phyloP scores from a whole-genome alignment of 2,113 vertebrate species.

The Ondatra zibethicus region DNA sequence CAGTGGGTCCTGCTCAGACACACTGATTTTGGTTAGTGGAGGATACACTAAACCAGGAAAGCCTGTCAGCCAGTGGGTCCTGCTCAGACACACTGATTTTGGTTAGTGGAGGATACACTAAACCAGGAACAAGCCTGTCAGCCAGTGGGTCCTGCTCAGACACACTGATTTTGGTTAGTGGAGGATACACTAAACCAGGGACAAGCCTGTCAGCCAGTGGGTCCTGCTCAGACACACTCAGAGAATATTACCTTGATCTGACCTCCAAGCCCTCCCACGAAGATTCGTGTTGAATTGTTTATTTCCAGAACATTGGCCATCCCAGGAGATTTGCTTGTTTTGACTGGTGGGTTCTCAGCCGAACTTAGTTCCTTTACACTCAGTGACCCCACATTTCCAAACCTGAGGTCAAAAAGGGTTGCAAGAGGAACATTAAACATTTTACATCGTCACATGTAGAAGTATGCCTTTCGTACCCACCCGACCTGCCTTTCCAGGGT shows the following conservation, averaged over 20 bases:
- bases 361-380: constrained; percentile 90
- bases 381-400: constrained; percentile 90
- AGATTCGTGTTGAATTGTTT: constrained; percentile 90
- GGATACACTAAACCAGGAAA: no score
- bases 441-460: accelerated
- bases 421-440: constrained; percentile 2
- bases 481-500: accelerated
- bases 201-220: no score
- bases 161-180: no score
- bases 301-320: constrained; percentile 89
- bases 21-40: no score
- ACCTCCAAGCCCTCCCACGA: constrained; percentile 92
- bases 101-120: no score
- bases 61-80: no score
- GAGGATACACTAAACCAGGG: neutral
- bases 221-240: neutral
- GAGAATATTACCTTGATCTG: constrained; percentile 89
- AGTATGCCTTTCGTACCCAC: accelerated
- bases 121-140: no score
- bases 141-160: no score
- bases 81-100: no score
- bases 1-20: no score
- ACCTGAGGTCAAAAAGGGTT: constrained; percentile 85
- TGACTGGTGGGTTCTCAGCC: constrained; percentile 83
- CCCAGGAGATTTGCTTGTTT: constrained; percentile 88